Conservation (phyloP, 2,113 vertebrate genomes). For the Lepisosteus oculatus region DNA sequence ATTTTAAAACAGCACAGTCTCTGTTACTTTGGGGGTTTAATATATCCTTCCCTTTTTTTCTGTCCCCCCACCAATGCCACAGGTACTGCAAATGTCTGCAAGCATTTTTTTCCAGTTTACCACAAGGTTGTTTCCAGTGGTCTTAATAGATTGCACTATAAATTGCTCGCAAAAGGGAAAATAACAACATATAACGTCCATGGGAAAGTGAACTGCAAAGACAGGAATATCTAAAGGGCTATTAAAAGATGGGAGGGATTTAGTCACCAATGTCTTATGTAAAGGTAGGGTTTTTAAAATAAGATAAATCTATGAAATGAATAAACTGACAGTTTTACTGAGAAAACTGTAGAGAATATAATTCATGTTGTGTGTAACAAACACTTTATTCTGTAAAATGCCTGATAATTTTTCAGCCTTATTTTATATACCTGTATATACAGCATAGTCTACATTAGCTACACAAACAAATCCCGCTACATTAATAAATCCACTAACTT, state of each 20-base stretch:
- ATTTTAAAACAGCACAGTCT: constrained; percentile 54
- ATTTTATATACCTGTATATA: no score
- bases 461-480: no score
- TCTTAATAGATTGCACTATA: constrained; percentile 21
- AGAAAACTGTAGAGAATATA: no score
- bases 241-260: constrained; percentile 2
- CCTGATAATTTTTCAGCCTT: no score
- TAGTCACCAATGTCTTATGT: neutral
- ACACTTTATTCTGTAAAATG: no score
- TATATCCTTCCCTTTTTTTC: constrained; percentile 51
- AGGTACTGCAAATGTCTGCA: constrained; percentile 59
- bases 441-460: no score
- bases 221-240: constrained; percentile 12
- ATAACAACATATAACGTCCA: constrained; percentile 25
- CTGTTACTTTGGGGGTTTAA: constrained; percentile 53
- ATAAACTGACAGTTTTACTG: no score
- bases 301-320: no score
- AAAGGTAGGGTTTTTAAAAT: no score
- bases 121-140: constrained; percentile 43
- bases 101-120: constrained; percentile 46
- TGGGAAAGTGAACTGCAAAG: constrained; percentile 10
- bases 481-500: no score
- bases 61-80: constrained; percentile 39
- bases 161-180: constrained; percentile 26
- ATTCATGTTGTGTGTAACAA: no score